Conservation (phyloP, 2,797 vertebrate species). For the Acestrorhynchus altus region DNA sequence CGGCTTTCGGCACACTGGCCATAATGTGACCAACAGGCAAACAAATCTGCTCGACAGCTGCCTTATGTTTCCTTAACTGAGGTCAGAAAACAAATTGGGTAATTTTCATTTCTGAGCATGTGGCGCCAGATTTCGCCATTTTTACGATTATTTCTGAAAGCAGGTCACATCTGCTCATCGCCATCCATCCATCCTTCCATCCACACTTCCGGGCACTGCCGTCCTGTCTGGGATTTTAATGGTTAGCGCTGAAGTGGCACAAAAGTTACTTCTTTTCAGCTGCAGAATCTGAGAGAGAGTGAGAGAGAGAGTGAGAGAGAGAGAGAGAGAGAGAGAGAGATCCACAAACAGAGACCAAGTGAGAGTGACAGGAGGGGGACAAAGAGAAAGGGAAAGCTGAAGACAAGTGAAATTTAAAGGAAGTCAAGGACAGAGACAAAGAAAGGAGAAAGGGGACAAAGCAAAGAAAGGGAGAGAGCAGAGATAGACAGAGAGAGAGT, state of each 20-base stretch:
- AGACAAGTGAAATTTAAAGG: no score
- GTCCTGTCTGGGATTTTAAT: constrained; percentile 12
- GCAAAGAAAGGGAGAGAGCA: background rate
- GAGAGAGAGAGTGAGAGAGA: background rate
- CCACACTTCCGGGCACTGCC: background rate
- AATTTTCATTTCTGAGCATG: constrained; percentile 32
- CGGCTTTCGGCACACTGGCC: background rate
- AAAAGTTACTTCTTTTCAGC: background rate
- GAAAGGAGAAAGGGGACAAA: background rate
- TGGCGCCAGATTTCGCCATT: constrained; percentile 19
- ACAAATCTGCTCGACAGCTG: constrained; percentile 16
- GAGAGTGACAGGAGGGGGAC: background rate
- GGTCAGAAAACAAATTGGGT: constrained; percentile 7
- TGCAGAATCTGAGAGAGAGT: background rate
- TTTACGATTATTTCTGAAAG: constrained; percentile 19
- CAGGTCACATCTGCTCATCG: constrained; percentile 30
- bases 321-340: background rate
- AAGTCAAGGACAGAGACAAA: no score
- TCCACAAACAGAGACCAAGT: background rate
- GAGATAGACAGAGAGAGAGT: background rate
- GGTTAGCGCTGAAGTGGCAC: constrained; percentile 8
- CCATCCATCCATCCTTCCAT: no score
- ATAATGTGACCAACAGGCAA: constrained; percentile 3
- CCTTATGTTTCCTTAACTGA: constrained; percentile 27
- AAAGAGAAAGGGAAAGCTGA: background rate